These are phyloP conservation scores for Tortricodes alternella DNA, from an alignment of 2,888 invertebrate genomes.

Conservation along the genomic window DNA sequence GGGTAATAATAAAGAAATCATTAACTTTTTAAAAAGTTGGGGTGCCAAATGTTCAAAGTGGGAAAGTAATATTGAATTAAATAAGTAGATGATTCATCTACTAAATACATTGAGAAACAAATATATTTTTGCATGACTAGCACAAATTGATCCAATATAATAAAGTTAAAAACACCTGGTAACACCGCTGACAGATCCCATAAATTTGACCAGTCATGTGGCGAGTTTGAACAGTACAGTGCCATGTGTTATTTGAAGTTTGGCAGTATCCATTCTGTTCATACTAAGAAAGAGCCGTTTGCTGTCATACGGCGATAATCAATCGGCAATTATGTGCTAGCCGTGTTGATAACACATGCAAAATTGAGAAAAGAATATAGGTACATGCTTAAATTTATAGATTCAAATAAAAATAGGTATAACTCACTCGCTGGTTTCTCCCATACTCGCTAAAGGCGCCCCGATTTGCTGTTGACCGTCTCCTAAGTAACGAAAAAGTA, in stretches of 20 bases:
- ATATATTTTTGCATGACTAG: not conserved
- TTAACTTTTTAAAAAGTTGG: not conserved
- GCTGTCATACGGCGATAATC: too few species aligned
- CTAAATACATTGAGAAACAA: not conserved
- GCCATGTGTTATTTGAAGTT: too few species aligned
- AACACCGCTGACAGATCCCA: too few species aligned
- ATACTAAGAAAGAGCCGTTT: too few species aligned
- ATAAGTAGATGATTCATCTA: not conserved
- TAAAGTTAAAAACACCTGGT: too few species aligned
- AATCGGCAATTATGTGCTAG: too few species aligned
- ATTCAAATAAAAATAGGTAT: not conserved
- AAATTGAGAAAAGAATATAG: constrained; percentile 4
- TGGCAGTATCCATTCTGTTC: too few species aligned
- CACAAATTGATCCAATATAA: not conserved
- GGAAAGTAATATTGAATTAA: not conserved
- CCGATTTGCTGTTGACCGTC: constrained; percentile 79
- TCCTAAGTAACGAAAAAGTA: constrained; percentile 60
- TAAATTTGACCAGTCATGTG: too few species aligned
- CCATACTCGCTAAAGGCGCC: constrained; percentile 84
- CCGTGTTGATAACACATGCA: constrained; percentile 14
- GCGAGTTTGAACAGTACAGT: too few species aligned
- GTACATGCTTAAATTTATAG: constrained; percentile 24
- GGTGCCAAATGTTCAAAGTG: constrained; percentile 11
- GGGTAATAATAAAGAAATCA: not conserved
- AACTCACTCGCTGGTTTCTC: constrained; percentile 86